phyloP scores from a whole-genome alignment of 2,113 vertebrate species.

The Halcyon malimbica region DNA sequence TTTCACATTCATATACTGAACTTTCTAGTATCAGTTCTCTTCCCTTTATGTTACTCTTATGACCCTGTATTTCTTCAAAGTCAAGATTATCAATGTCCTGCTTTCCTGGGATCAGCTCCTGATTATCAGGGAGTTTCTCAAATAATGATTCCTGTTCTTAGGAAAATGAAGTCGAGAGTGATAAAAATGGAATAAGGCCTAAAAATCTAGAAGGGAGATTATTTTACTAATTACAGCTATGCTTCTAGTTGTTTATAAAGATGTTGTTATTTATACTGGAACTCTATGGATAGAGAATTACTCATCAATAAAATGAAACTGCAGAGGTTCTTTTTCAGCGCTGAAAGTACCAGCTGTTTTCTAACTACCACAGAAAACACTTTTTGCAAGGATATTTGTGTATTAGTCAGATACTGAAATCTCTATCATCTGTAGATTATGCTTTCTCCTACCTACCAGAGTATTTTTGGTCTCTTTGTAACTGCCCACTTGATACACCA shows the following conservation, averaged over 20 bases:
- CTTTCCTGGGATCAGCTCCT: neutral
- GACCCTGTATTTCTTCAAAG: neutral
- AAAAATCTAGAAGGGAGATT: neutral
- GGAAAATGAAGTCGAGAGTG: neutral
- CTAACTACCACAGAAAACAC: neutral
- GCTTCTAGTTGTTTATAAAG: neutral
- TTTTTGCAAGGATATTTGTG: neutral
- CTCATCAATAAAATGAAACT: neutral
- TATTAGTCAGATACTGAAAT: neutral
- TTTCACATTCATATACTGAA: neutral
- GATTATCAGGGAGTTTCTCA: neutral
- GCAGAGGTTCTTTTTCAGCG: neutral
- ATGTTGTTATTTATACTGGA: neutral
- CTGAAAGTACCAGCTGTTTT: neutral
- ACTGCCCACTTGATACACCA: neutral
- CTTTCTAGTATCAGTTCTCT: neutral
- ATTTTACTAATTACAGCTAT: neutral
- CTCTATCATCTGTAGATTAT: neutral
- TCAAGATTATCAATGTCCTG: neutral
- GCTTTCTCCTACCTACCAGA: neutral
- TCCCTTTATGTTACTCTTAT: neutral
- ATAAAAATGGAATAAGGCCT: neutral
- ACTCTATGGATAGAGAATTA: neutral
- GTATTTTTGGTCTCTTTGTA: neutral
- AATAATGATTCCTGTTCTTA: neutral